These are phyloP conservation scores for Lucinisca nassula DNA, from an alignment of 2,888 invertebrate genomes.

Conservation along the genomic window DNA sequence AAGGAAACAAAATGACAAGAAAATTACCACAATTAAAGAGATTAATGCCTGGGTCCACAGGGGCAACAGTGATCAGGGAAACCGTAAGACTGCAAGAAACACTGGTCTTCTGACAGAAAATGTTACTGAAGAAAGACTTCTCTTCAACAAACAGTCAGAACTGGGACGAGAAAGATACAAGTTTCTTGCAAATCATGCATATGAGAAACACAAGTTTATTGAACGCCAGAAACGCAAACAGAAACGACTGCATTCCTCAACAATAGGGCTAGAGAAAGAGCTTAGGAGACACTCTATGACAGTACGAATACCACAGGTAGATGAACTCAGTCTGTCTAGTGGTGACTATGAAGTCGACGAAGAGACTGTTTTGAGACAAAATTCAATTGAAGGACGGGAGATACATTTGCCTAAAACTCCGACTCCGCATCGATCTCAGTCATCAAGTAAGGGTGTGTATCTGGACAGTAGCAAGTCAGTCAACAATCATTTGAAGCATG, in stretches of 20 bases:
- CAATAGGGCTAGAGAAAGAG: not conserved
- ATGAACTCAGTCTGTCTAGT: constrained; percentile 6
- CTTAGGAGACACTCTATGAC: constrained; percentile 26
- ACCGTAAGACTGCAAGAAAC: constrained; percentile 67
- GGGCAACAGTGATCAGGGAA: constrained; percentile 49
- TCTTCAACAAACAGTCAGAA: constrained; percentile 81
- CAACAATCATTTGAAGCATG: not conserved
- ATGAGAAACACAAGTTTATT: constrained; percentile 83
- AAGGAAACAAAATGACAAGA: constrained; percentile 62
- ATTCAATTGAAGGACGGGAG: not conserved
- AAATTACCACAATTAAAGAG: constrained; percentile 80
- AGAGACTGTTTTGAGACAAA: not conserved
- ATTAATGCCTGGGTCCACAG: constrained; percentile 81
- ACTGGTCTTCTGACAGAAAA: constrained; percentile 83
- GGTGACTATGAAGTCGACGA: not conserved
- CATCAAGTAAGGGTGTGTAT: not conserved
- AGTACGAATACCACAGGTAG: constrained; percentile 55
- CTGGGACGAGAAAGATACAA: constrained; percentile 85
- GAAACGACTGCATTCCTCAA: not conserved
- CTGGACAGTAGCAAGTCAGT: not conserved
- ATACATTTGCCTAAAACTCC: constrained; percentile 1
- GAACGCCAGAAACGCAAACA: constrained; percentile 69
- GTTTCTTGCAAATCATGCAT: constrained; percentile 78
- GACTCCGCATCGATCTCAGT: not conserved
- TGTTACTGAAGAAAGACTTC: constrained; percentile 84